Base-by-base conservation (phyloP, 1,140 invertebrate genomes). In the Bombus picipes region DNA sequence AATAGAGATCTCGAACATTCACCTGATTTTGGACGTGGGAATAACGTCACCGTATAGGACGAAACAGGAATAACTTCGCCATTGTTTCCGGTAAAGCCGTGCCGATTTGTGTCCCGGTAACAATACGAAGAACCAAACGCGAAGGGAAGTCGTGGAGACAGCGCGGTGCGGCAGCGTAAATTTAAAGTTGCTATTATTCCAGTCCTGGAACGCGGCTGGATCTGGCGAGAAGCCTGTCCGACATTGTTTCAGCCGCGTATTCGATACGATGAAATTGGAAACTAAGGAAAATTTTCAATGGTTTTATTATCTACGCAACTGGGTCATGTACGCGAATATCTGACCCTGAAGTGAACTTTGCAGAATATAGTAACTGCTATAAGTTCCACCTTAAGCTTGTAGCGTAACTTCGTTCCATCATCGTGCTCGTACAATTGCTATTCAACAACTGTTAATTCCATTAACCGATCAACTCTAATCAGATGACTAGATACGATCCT, bases 191-290 rank as follows among this genome's bases (percentile, higher is more conserved):
- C 2, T 53, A 41, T 81, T 59, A 73, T 68, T 43, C 22, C 41
- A 70, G n/a, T 13, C 1, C 34, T 13, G 28, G 74, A 15, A 62
- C 57, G 34, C 3, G 57, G 41, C n/a, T 43, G 12, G 32, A 37
- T 47, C 77, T 22, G 5, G 22, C 6, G 62, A 65, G n/a, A 10
- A 66, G 25, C 28, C n/a, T 37, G 65, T 28, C 28, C 74, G 32
- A 37, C 74, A 12, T 59, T 76, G 47, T 80, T 70, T 25, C 78
- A n/a, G 0, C 43, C 47, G 4, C 1, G n/a, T 47, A 1, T 43
- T 37, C 70, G 70, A 73, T 70, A 73, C 80, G 68, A 72, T 72
- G 73, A 81, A 81, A 39, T 81, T 62, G 18, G 53, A 57, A 72
- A 62, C 43, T 34, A 32, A 32, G 34, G 28, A 28, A 71, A 70